A percentile compares a stretch with the other conserved stretches of the same genome.
Conservation (phyloP, 1,140 invertebrate genomes). For the Heliothis subflexa region DNA sequence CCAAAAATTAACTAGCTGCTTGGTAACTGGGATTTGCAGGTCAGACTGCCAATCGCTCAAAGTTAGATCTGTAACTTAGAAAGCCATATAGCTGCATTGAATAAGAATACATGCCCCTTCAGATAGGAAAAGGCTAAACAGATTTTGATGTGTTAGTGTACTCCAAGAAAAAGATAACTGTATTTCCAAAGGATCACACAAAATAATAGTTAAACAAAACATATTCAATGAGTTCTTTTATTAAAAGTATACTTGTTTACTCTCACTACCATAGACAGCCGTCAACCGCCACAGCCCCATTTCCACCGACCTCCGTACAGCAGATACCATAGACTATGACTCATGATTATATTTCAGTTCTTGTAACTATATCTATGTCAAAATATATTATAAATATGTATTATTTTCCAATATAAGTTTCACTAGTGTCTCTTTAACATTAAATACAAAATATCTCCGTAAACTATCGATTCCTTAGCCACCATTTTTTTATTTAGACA, state of each 20-base stretch:
- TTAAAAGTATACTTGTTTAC: slow-evolving; percentile 31
- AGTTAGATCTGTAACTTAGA: no score
- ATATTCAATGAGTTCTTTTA: slow-evolving; percentile 27
- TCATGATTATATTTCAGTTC: slow-evolving; percentile 37
- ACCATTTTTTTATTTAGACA: neutral
- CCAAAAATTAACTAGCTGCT: no score
- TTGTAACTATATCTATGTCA: slow-evolving; percentile 32
- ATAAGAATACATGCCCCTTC: no score
- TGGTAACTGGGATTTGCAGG: no score
- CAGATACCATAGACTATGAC: slow-evolving; percentile 23
- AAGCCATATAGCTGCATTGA: no score
- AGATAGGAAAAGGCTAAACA: no score
- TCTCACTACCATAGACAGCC: slow-evolving; percentile 34
- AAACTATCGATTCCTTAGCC: slow-evolving; percentile 9
- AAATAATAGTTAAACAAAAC: neutral
- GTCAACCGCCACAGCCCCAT: neutral
- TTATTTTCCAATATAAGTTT: slow-evolving; percentile 25
- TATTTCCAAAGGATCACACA: neutral
- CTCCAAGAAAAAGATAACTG: no score
- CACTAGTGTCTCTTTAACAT: slow-evolving; percentile 13
- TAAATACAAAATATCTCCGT: slow-evolving; percentile 28
- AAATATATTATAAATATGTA: slow-evolving; percentile 19
- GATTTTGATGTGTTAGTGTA: no score
- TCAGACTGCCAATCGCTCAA: no score
- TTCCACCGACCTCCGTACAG: neutral